Percentiles rank a stretch among this genome's conserved stretches.
phyloP scores from a whole-genome alignment of 2,888 invertebrate species.

The Therioaphis trifolii region DNA sequence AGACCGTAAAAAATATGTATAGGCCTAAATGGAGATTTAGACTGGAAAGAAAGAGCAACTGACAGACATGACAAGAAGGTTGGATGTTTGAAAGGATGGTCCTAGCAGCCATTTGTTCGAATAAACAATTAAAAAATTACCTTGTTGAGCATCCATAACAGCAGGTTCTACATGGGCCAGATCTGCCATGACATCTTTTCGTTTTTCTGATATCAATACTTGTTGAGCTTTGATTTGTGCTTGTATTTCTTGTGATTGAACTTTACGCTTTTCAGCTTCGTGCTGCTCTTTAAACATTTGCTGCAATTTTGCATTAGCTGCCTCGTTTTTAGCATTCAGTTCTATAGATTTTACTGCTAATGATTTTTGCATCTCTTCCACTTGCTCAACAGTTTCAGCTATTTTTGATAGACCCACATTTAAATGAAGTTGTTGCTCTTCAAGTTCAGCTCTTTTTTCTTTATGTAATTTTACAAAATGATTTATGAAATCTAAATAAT shows the following conservation, averaged over 20 bases:
- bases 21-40: too few relatives aligned
- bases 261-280: conserved; percentile 98
- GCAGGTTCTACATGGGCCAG: conserved; percentile 98
- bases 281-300: conserved; percentile 99
- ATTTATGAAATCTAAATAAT: conserved; percentile 98
- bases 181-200: conserved; percentile 94
- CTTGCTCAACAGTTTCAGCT: conserved; percentile 98
- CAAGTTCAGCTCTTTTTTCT: conserved; percentile 97
- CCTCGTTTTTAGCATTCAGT: conserved; percentile 96
- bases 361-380: conserved; percentile 99
- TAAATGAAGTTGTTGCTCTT: conserved; percentile 98
- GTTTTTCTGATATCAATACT: conserved; percentile 91
- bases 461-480: conserved; percentile 98
- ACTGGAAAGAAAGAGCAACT: too few relatives aligned
- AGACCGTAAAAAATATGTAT: too few relatives aligned
- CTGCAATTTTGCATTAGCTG: conserved; percentile 97
- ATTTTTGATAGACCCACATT: conserved; percentile 99
- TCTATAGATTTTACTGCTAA: conserved; percentile 95
- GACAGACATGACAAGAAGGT: too few relatives aligned
- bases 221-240: conserved; percentile 83
- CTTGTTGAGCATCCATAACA: conserved; percentile 97
- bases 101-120: too few relatives aligned
- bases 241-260: conserved; percentile 96
- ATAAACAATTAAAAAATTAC: conserved; percentile 71
- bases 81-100: too few relatives aligned